Evolutionary conservation across 2,888 invertebrate species (phyloP).

Genomic region (Capitulum mitella): DNA sequence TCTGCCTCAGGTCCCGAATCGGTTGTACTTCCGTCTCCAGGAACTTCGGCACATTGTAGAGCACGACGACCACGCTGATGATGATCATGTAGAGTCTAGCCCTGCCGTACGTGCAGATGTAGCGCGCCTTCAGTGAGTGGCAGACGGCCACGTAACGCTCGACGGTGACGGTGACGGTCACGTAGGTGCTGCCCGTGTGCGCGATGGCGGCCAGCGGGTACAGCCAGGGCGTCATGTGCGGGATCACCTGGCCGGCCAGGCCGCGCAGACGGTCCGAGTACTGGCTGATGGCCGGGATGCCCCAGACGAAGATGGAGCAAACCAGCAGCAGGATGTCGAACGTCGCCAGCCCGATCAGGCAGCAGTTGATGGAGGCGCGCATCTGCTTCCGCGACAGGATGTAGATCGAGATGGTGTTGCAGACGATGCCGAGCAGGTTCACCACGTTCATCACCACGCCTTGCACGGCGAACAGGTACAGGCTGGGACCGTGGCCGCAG

Average conservation of each 20-base stretch:
- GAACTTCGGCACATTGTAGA: slow-evolving; percentile 73
- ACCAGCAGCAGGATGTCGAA: slow-evolving; percentile 87
- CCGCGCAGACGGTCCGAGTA: slow-evolving; percentile 68
- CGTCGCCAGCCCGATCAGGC: slow-evolving; percentile 80
- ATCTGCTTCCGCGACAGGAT: slow-evolving; percentile 75
- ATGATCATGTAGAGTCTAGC: slow-evolving; percentile 76
- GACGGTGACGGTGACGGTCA: slow-evolving; percentile 59
- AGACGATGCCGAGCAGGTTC: slow-evolving; percentile 74
- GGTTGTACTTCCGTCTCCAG: neutral
- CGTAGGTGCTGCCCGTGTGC: slow-evolving; percentile 59
- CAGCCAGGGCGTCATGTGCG: slow-evolving; percentile 68
- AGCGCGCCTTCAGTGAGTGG: slow-evolving; percentile 71
- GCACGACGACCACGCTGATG: slow-evolving; percentile 68
- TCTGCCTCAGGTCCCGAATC: neutral
- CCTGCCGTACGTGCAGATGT: slow-evolving; percentile 80
- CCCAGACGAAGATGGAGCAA: slow-evolving; percentile 76
- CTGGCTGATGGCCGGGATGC: slow-evolving; percentile 74
- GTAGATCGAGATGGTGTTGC: slow-evolving; percentile 82
- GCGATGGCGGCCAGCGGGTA: slow-evolving; percentile 78
- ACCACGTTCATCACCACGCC: too few relatives aligned
- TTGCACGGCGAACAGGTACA: too few relatives aligned
- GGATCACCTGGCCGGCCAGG: slow-evolving; percentile 49
- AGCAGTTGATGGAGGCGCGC: slow-evolving; percentile 91
- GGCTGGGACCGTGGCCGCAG: too few relatives aligned
- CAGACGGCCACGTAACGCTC: slow-evolving; percentile 82